A percentile compares a stretch with the other conserved stretches of the same genome.
Evolutionary conservation across 2,888 invertebrate genomes (phyloP).

Genomic region (Notocelia uddmanniana): DNA sequence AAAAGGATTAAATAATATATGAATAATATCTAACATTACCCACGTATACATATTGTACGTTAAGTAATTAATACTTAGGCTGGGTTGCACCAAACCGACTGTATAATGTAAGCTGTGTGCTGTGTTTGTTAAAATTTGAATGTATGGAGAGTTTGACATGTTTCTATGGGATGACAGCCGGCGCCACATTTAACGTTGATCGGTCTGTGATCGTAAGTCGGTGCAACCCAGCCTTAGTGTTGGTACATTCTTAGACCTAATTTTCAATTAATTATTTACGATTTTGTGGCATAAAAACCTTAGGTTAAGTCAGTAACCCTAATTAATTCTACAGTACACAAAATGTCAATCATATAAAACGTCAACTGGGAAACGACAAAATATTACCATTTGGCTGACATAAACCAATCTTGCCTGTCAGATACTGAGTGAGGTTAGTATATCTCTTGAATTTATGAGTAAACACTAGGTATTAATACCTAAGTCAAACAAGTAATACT

Average conservation of each 20-base stretch:
- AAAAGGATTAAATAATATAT: neutral
- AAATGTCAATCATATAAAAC: conserved; percentile 27
- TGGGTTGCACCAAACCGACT: too few species aligned
- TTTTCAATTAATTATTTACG: neutral
- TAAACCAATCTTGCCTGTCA: conserved; percentile 29
- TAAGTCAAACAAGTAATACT: neutral
- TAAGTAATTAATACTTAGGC: too few species aligned
- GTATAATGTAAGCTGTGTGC: too few species aligned
- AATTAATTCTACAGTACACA: conserved; percentile 2
- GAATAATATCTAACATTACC: too few species aligned
- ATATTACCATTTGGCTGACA: conserved; percentile 36
- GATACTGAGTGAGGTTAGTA: conserved; percentile 28
- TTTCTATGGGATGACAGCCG: too few species aligned
- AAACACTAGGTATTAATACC: neutral
- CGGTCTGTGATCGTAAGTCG: too few species aligned
- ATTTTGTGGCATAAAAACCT: neutral
- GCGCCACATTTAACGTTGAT: too few species aligned
- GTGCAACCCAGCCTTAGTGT: too few species aligned
- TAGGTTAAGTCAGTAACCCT: neutral
- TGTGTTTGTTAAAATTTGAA: too few species aligned
- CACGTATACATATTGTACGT: too few species aligned
- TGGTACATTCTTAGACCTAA: neutral
- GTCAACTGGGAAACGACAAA: conserved; percentile 34
- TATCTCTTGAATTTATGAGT: neutral
- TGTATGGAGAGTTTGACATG: too few species aligned